Base-by-base conservation (phyloP, 2,888 invertebrate species). In the Hypena proboscidalis region DNA sequence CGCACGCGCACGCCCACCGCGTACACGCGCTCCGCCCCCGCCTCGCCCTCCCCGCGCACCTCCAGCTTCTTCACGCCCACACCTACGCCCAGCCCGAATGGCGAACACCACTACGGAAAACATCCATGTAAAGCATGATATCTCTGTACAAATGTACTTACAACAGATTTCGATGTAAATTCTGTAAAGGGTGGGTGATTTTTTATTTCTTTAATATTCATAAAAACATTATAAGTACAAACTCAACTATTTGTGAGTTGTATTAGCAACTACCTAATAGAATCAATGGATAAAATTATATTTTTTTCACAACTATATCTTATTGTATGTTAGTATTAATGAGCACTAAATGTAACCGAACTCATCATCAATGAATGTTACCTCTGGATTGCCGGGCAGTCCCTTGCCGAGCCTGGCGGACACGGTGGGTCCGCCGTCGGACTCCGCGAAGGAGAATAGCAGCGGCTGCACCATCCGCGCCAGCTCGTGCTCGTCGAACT, bases 401-500 rank as follows among this genome's bases (percentile, higher is more conserved):
- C 74, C 92, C 63, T 68, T 93, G 2, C 98, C 98, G 6, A 98
- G 93, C 14, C 98, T 92, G 51, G 95, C 94, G 25, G 94, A 92
- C 6, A 97, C 85, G 2, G 95, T 95, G 35, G 96, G 95, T 38
- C 94, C 95, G 14, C 95, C 96, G 75, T 98, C 98, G 21, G 95
- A 94, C 82, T 98, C 98, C 2, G 97, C 94, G 83, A 98, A 98
- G 36, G 97, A 97, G 89, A 99, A 99, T 68, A 99, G 93, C 39
- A 99, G 92, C 4, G 99, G 99, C 34, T 96, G 94, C 37, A 98
- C 95, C 93, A 97, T 96, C 59, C 98, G 93, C 6, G 98, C 99
- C 65, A 95, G 93, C 90, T 99, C 99, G 80, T 99, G 97, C 81
- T 99, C 99, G 43, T 95, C 95, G 80, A 96, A 97, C 88, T 99